Evolutionary conservation across 2,797 vertebrate species (phyloP), one percentile per base, ranked within the genome.

Genomic region (Odontamblyopus rebecca): DNA sequence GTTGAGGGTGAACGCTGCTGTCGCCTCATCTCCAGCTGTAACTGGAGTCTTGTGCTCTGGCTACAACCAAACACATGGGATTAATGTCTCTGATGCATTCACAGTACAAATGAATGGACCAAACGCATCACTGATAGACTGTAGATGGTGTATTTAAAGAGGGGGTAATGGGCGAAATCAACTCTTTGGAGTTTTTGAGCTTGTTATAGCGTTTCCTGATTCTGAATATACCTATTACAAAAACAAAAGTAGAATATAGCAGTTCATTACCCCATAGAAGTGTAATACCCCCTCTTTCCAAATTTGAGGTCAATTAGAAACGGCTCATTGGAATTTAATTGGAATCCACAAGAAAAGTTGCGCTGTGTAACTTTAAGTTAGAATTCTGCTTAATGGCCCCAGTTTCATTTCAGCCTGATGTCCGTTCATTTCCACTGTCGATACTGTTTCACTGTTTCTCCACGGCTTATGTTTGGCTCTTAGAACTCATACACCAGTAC

Each of bases 11-110:
- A 23, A 30, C 3, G 41, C 74, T 70, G 66, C 63, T 76, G 77
- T 67, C 68, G 18, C 80, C 59, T 64, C 53, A 2, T 60, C 26
- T 75, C 65, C 53, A 62, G 51, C 74, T 89, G 74, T 81, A 84
- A 72, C 63, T 57, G 9, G 48, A 80, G 44, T 66, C 50, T 61
- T 32, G 75, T 32, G 18, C 77, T 79, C 64, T 48, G 5, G 71
- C 79, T 82, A 69, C 67, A 73, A 72, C 51, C 27, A 68, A 67
- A 73, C 78, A 53, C 44, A 61, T 79, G 44, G 67, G 64, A 68
- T 81, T 74, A 53, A 59, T 74, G 41, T 61, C 44, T 78, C 69
- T 60, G 66, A 67, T 50, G 70, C 60, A 11, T 51, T 18, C 3
- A 27, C 26, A 29, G 64, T 51, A 12, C 26, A 66, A 50, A 66